Evolutionary conservation across 2,797 vertebrate species (phyloP), one percentile per base, ranked within the genome.

Genomic region (Hephaestus fuliginosus): DNA sequence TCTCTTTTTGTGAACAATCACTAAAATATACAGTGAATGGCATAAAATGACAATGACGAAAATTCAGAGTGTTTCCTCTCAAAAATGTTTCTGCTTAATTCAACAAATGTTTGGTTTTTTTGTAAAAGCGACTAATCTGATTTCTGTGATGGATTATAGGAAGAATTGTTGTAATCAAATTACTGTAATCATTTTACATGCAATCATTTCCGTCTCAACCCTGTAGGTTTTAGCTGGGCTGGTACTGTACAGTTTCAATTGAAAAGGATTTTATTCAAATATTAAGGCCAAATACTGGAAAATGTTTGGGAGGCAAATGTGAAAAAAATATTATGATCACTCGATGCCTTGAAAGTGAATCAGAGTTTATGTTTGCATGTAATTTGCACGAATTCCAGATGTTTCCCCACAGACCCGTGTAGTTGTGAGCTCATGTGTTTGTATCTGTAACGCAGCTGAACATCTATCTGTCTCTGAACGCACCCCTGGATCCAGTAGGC

Each of bases 401-500:
- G n/a, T 64, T 56, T 70, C 61, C 39, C 39, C 85, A 81, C 63
- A 39, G 25, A 49, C 11, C 9, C 43, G 12, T 62, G 64, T 78
- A 60, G 56, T 13, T 69, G 44, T 58, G 77, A 76, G 82, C 61
- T 55, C 9, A 18, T 56, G 25, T 30, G 46, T 83, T 86, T 85
- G 81, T 83, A 87, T 91, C 86, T 87, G 85, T 64, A 64, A 80
- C 80, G 17, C 80, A 61, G 48, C 44, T 39, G 67, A 91, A 88
- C 79, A 86, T 80, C 75, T 30, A 1, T 83, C 78, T 67, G 78
- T 91, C 90, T 89, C 83, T 91, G 91, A 93, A 92, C 88, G 75
- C 84, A 81, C 57, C 92, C 92, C 88, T 56, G 90, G 87, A 84
- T 88, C 88, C 91, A 91, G 89, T 80, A 91, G 81, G 88, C 92